Conservation (phyloP, 2,888 invertebrate species). For the Torymus auratus region DNA sequence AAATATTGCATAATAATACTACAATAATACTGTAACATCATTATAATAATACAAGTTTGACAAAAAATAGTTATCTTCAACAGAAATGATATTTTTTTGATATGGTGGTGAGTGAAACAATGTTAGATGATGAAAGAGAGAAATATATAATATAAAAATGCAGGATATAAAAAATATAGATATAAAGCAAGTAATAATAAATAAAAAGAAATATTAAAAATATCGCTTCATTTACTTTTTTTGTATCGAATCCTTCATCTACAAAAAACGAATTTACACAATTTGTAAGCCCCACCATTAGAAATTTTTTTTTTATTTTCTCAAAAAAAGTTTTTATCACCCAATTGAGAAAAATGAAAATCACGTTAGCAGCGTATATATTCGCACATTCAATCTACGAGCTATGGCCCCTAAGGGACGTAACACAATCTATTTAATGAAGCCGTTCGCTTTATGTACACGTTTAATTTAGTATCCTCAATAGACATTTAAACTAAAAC, state of each 20-base stretch:
- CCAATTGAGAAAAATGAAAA: conserved; percentile 27
- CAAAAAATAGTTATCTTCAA: neutral
- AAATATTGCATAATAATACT: neutral
- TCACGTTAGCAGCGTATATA: neutral
- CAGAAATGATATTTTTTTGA: conserved; percentile 41
- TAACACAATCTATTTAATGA: conserved; percentile 46
- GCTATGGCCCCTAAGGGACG: conserved; percentile 51
- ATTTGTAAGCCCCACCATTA: neutral
- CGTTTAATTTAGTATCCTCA: conserved; percentile 17
- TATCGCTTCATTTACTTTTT: neutral
- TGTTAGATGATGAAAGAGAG: conserved; percentile 26
- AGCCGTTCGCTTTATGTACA: conserved; percentile 41
- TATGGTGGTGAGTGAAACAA: conserved; percentile 16
- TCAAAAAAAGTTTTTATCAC: too few relatives aligned
- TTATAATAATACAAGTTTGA: too few relatives aligned
- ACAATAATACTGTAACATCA: too few relatives aligned
- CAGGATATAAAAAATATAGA: conserved; percentile 34
- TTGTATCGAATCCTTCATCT: conserved; percentile 28
- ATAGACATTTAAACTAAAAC: neutral
- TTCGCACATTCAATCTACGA: conserved; percentile 51
- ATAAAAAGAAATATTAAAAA: conserved; percentile 45
- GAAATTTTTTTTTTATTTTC: too few relatives aligned
- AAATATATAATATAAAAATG: conserved; percentile 48
- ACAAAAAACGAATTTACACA: conserved; percentile 8
- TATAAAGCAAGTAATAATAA: conserved; percentile 39